These are phyloP conservation scores for Gadus chalcogrammus DNA, from an alignment of 2,113 vertebrate species.

Conservation along the genomic window DNA sequence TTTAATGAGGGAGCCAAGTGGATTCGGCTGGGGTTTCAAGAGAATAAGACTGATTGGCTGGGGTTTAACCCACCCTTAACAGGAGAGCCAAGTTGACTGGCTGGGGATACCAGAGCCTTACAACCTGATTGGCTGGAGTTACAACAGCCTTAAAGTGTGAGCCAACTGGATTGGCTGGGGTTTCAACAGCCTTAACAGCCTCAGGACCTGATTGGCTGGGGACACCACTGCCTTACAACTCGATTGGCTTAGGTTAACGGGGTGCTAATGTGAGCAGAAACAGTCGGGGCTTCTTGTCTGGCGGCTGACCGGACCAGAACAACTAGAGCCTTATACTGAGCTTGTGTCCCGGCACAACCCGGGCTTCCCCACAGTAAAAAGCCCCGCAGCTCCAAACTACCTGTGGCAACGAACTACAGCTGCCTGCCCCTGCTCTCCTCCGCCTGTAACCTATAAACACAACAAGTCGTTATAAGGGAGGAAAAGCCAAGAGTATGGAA, in stretches of 20 bases:
- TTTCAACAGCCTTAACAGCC: too few relatives aligned
- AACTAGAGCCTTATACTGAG: too few relatives aligned
- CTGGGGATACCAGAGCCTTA: too few relatives aligned
- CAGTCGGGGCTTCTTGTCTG: neutral
- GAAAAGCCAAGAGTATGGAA: constrained; percentile 39
- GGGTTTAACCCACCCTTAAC: neutral
- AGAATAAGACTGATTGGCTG: neutral
- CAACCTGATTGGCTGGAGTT: too few relatives aligned
- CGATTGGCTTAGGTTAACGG: too few relatives aligned
- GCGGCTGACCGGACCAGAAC: constrained; percentile 6
- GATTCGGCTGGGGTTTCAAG: too few relatives aligned
- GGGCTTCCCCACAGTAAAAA: constrained; percentile 6
- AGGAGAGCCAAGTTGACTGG: too few relatives aligned
- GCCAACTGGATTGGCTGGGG: too few relatives aligned
- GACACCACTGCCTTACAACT: too few relatives aligned
- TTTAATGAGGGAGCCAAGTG: too few relatives aligned
- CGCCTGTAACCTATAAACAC: constrained; percentile 38
- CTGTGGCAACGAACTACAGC: constrained; percentile 36
- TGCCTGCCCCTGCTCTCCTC: constrained; percentile 36
- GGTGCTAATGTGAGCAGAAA: constrained; percentile 10
- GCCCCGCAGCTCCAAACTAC: constrained; percentile 18
- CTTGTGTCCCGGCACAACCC: constrained; percentile 23
- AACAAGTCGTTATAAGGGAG: constrained; percentile 23
- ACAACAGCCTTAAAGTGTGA: too few relatives aligned
- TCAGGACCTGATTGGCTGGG: too few relatives aligned